phyloP scores from a whole-genome alignment of 2,888 invertebrate species.

The Drosophila ustulata region DNA sequence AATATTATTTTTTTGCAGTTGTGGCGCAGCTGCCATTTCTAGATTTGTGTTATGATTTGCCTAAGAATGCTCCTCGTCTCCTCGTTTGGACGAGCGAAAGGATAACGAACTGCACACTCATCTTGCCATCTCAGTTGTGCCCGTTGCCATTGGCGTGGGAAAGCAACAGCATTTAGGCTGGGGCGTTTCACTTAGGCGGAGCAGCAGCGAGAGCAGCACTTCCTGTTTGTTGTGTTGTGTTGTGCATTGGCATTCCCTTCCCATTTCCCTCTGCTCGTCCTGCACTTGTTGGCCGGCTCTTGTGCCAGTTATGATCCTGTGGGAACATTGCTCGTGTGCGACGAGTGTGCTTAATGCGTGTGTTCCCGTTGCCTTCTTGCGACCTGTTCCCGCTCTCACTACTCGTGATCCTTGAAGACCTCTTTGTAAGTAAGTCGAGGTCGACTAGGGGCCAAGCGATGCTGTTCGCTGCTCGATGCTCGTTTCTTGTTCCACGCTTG shows the following conservation, averaged over 20 bases:
- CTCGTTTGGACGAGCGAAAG: conserved; percentile 49
- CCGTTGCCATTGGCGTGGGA: conserved; percentile 63
- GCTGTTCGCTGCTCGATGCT: conserved; percentile 40
- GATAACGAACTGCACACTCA: conserved; percentile 73
- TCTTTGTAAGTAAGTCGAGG: conserved; percentile 44
- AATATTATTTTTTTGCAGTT: conserved; percentile 70
- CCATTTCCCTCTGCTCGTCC: conserved; percentile 49
- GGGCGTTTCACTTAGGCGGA: conserved; percentile 60
- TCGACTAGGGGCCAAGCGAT: conserved; percentile 57
- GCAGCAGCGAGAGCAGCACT: conserved; percentile 61
- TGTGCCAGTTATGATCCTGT: conserved; percentile 64
- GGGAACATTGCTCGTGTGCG: conserved; percentile 78
- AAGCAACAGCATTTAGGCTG: conserved; percentile 31
- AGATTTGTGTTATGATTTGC: conserved; percentile 81
- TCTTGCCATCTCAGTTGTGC: conserved; percentile 61
- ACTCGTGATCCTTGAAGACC: conserved; percentile 18
- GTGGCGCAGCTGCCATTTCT: conserved; percentile 74
- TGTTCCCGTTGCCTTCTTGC: conserved; percentile 51
- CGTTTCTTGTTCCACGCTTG: conserved; percentile 10
- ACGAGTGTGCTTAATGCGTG: conserved; percentile 75
- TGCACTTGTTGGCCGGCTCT: conserved; percentile 65
- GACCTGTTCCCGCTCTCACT: conserved; percentile 19
- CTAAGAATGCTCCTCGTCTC: conserved; percentile 34
- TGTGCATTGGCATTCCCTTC: conserved; percentile 61
- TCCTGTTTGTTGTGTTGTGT: conserved; percentile 54